phyloP scores from a whole-genome alignment of 2,113 vertebrate genomes.

The Gnathonemus echidnorhynchus region DNA sequence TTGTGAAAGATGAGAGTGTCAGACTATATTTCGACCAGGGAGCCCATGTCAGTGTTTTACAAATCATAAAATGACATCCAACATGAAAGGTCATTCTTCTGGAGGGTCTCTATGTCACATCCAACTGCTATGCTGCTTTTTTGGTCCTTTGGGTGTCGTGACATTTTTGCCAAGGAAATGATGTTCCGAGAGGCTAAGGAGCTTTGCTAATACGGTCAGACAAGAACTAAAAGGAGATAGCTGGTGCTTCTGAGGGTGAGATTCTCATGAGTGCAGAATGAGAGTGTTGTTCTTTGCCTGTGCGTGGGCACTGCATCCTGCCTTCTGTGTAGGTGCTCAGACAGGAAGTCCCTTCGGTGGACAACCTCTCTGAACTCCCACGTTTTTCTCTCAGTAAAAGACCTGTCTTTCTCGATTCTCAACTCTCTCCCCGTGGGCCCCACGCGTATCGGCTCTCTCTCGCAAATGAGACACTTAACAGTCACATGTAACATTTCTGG shows the following conservation, averaged over 20 bases:
- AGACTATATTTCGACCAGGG: neutral
- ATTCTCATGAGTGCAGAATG: neutral
- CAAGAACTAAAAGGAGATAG: neutral
- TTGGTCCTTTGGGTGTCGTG: neutral
- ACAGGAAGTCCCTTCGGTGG: neutral
- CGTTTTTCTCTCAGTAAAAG: neutral
- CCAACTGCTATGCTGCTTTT: neutral
- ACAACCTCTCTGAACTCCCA: neutral
- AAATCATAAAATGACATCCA: neutral
- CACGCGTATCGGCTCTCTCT: neutral
- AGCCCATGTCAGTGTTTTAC: neutral
- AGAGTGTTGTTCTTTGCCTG: neutral
- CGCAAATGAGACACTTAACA: neutral
- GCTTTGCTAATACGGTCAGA: neutral
- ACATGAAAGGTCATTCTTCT: neutral
- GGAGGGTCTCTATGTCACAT: neutral
- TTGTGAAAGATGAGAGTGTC: neutral
- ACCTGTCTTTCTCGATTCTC: neutral
- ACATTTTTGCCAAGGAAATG: neutral
- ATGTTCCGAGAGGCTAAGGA: neutral
- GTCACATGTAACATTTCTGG: neutral
- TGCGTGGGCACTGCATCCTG: constrained; percentile 2
- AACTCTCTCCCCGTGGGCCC: neutral
- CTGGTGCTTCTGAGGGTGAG: neutral
- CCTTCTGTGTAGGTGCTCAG: neutral